These are phyloP conservation scores for Rhinoderma darwinii DNA, from an alignment of 2,113 vertebrate genomes.

Conservation along the genomic window DNA sequence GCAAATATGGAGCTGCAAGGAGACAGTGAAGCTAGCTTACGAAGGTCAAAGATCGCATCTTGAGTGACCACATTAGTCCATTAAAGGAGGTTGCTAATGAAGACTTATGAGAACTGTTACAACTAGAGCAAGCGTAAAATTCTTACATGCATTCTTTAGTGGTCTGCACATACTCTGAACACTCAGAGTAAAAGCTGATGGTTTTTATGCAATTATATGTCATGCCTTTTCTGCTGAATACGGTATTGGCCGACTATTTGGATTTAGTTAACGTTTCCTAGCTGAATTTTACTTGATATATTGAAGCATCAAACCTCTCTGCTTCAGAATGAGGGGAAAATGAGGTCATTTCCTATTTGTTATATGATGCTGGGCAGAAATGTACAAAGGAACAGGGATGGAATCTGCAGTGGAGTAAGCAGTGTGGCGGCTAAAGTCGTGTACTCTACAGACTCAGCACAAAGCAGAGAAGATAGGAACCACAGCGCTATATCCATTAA, in stretches of 20 bases:
- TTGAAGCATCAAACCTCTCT: background rate
- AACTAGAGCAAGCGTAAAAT: background rate
- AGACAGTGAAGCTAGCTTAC: background rate
- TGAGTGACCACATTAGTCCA: background rate
- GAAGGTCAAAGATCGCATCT: background rate
- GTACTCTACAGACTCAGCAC: background rate
- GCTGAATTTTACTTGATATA: background rate
- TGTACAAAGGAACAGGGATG: background rate
- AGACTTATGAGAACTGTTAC: background rate
- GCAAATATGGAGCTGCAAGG: background rate
- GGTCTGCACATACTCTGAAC: background rate
- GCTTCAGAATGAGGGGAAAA: background rate
- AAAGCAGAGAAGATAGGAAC: background rate
- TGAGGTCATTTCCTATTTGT: constrained; percentile 23
- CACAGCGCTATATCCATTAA: background rate
- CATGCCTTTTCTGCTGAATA: background rate
- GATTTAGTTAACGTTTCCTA: background rate
- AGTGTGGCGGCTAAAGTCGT: background rate
- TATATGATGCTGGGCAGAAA: background rate
- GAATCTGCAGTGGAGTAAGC: background rate
- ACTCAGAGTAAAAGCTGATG: background rate
- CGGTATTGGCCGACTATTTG: background rate
- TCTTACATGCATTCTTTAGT: background rate
- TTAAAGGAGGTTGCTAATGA: constrained; percentile 1
- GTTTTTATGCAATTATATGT: background rate